Evolutionary conservation across 1,140 invertebrate species (phyloP).

Genomic region (Lepidurus arcticus): DNA sequence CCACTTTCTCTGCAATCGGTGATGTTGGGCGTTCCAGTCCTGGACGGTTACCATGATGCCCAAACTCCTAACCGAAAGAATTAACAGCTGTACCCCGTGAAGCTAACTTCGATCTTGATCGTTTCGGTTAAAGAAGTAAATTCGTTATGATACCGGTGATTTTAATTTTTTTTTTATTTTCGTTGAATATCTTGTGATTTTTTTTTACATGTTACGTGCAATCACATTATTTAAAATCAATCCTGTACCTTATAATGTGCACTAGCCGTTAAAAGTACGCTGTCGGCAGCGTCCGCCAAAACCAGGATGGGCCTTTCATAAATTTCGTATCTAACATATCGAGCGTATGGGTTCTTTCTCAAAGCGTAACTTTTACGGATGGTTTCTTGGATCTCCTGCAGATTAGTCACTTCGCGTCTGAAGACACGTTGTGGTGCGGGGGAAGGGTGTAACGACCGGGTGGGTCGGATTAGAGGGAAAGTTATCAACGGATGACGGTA

Average conservation of each 20-base stretch:
- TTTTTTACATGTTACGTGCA: slow-evolving; percentile 4
- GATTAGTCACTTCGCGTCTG: background rate
- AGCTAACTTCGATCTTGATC: background rate
- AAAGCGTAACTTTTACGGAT: background rate
- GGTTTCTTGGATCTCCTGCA: background rate
- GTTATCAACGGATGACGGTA: background rate
- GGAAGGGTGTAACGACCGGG: background rate
- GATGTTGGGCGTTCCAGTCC: background rate
- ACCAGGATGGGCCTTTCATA: background rate
- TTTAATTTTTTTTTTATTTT: background rate
- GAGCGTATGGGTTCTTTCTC: background rate
- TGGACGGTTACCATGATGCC: slow-evolving; percentile 30
- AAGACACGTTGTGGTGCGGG: background rate
- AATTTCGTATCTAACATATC: background rate
- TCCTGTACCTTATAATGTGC: background rate
- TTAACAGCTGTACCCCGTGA: background rate
- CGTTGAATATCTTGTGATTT: background rate
- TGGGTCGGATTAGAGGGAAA: background rate
- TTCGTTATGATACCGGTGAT: background rate
- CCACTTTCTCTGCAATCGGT: slow-evolving; percentile 27
- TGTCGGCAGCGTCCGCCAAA: background rate
- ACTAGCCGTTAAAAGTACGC: background rate
- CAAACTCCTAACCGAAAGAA: slow-evolving; percentile 17
- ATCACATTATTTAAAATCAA: background rate
- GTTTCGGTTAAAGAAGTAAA: too few species aligned